Evolutionary conservation across 1,140 invertebrate species (phyloP).

Genomic region (Sinonovacula constricta): DNA sequence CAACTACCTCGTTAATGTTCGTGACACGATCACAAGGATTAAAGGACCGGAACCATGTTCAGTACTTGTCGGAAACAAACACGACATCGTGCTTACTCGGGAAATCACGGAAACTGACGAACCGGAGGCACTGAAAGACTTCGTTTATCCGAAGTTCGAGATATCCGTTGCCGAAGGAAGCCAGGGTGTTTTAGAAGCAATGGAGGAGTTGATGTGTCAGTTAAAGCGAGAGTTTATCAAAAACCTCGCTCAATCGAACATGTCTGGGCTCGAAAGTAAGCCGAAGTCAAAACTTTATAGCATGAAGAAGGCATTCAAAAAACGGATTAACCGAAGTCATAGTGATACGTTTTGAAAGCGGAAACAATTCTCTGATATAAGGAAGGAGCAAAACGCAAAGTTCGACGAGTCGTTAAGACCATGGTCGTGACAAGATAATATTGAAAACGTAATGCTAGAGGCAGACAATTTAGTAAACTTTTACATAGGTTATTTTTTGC

Average conservation of each 20-base stretch:
- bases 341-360: conserved; percentile 72
- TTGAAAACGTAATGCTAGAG: too few relatives aligned
- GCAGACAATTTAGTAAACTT: too few relatives aligned
- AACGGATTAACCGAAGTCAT: conserved; percentile 68
- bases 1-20: conserved; percentile 53
- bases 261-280: conserved; percentile 52
- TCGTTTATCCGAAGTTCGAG: conserved; percentile 71
- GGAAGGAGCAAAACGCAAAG: too few relatives aligned
- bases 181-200: conserved; percentile 65
- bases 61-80: conserved; percentile 69
- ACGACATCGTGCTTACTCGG: conserved; percentile 66
- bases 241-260: conserved; percentile 44
- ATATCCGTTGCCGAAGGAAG: conserved; percentile 70
- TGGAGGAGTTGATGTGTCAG: conserved; percentile 71
- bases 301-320: conserved; percentile 74
- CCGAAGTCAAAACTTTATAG: conserved; percentile 69
- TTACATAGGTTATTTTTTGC: too few relatives aligned
- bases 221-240: conserved; percentile 70
- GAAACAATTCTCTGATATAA: too few relatives aligned
- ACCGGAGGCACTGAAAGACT: conserved; percentile 54
- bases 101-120: conserved; percentile 62
- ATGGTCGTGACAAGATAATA: too few relatives aligned
- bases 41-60: conserved; percentile 59
- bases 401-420: too few relatives aligned
- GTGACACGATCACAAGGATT: conserved; percentile 53